Conservation (phyloP, 2,113 vertebrate species). For the Nibea coibor region DNA sequence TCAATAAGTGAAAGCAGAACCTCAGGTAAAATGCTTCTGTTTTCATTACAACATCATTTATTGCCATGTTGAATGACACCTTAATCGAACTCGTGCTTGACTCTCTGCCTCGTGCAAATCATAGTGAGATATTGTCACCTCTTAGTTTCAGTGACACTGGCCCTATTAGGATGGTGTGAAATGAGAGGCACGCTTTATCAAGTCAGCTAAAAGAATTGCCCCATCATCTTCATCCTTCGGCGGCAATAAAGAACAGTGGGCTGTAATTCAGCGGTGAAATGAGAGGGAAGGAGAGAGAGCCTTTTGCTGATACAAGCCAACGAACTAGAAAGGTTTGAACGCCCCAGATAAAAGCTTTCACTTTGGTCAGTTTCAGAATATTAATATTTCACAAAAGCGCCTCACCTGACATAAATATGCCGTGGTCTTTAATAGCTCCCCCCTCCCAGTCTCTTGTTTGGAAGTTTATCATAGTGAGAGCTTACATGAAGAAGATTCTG, state of each 20-base stretch:
- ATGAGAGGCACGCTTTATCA: slow-evolving; percentile 75
- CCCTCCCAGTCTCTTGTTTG: slow-evolving; percentile 83
- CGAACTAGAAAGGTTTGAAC: slow-evolving; percentile 67
- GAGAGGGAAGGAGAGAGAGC: slow-evolving; percentile 55
- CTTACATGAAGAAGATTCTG: slow-evolving; percentile 83
- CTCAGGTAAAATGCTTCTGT: slow-evolving; percentile 30
- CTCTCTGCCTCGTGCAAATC: slow-evolving; percentile 52
- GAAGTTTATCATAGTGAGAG: slow-evolving; percentile 87
- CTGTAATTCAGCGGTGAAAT: slow-evolving; percentile 70
- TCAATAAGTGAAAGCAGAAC: slow-evolving; percentile 33
- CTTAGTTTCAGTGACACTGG: slow-evolving; percentile 63
- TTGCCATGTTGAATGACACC: slow-evolving; percentile 53
- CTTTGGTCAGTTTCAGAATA: slow-evolving; percentile 86
- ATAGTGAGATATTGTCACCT: slow-evolving; percentile 64
- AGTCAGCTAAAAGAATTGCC: slow-evolving; percentile 79
- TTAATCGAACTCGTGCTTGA: slow-evolving; percentile 32
- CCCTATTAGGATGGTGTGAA: slow-evolving; percentile 66
- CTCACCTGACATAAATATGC: slow-evolving; percentile 88
- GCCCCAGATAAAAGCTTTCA: slow-evolving; percentile 84
- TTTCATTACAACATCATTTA: slow-evolving; percentile 41
- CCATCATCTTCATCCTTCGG: slow-evolving; percentile 73
- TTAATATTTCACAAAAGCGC: slow-evolving; percentile 84
- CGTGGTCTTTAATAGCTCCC: slow-evolving; percentile 81
- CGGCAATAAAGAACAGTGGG: slow-evolving; percentile 77
- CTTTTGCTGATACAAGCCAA: slow-evolving; percentile 76